Base-by-base conservation (phyloP, 2,888 invertebrate genomes). In the Patella depressa region DNA sequence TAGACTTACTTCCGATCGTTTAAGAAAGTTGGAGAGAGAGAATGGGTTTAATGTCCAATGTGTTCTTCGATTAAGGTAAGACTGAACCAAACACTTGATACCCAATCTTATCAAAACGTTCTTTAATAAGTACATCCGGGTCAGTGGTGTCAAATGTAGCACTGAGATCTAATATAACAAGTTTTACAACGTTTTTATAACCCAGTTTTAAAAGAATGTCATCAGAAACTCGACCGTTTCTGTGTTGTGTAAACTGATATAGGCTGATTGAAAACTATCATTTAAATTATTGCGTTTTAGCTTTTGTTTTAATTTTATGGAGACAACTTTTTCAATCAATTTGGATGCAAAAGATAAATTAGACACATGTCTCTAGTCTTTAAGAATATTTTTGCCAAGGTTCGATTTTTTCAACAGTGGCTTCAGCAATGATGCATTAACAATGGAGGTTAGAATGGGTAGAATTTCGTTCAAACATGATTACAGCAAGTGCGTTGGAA, bases 131-230 rank as follows among this genome's bases (percentile, higher is more conserved):
- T 24, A 65, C 17, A 19, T 3, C 17, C 65, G 15, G 65, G 17
- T 65, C 65, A 65, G 3, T 65, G n/a, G 59, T 59, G 15, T 59
- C 15, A 5, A 59, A 59, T n/a, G 59, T 14, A 59, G 59, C 59
- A 14, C 59, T 59, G 14, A 59, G 59, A 59, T 59, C 59, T n/a
- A n/a, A n/a, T n/a, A n/a, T n/a, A 59, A 59, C 59, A 5, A 59
- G n/a, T 59, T 59, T 59, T 1, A 59, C 59, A 59, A 59, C n/a
- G 59, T 59, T 59, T 59, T 59, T 59, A 59, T 59, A 5, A 59
- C n/a, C 59, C 59, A 59, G 59, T n/a, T 59, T 14, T 59, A 59
- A n/a, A 14, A 59, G n/a, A 59, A 59, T 59, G n/a, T 59, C 59
- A 59, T 59, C 14, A 59, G 11, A 59, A n/a, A 59, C 59, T 59